Conservation (phyloP, 1,140 invertebrate species). For the Lepidurus arcticus region DNA sequence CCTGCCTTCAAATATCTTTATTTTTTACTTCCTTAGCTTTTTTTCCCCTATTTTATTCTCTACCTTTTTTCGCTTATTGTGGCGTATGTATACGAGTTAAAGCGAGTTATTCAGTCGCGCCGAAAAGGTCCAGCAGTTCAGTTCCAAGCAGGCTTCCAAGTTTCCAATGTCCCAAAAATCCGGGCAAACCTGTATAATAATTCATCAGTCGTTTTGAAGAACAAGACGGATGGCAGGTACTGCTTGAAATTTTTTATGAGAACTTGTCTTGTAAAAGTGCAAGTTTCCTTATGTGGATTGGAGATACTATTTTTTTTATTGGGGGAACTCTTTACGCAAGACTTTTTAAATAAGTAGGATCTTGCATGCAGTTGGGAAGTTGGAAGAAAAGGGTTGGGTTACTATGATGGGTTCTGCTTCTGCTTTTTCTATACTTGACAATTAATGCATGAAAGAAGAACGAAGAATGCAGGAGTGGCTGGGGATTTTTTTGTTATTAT, state of each 20-base stretch:
- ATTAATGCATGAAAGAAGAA: constrained; percentile 22
- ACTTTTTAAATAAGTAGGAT: constrained; percentile 11
- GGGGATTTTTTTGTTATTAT: background rate
- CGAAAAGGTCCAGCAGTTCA: background rate
- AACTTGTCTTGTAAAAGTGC: constrained; percentile 15
- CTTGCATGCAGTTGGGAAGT: constrained; percentile 9
- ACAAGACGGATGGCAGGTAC: constrained; percentile 16
- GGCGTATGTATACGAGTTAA: background rate
- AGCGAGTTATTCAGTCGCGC: background rate
- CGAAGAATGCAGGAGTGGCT: constrained; percentile 13
- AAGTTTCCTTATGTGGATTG: constrained; percentile 7
- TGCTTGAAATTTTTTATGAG: constrained; percentile 11
- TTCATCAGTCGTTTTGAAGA: constrained; percentile 14
- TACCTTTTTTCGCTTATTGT: background rate
- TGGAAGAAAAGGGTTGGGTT: background rate
- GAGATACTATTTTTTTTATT: background rate
- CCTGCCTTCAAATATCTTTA: background rate
- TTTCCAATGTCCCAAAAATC: constrained; percentile 10
- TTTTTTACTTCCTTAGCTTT: background rate
- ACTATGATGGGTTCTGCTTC: constrained; percentile 7
- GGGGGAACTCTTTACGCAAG: background rate
- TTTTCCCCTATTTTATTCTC: too few relatives aligned
- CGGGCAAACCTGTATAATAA: constrained; percentile 10
- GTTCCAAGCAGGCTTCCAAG: background rate
- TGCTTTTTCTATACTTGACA: background rate